Base-by-base conservation (phyloP, 2,888 invertebrate genomes). In the Phytoseiulus persimilis region DNA sequence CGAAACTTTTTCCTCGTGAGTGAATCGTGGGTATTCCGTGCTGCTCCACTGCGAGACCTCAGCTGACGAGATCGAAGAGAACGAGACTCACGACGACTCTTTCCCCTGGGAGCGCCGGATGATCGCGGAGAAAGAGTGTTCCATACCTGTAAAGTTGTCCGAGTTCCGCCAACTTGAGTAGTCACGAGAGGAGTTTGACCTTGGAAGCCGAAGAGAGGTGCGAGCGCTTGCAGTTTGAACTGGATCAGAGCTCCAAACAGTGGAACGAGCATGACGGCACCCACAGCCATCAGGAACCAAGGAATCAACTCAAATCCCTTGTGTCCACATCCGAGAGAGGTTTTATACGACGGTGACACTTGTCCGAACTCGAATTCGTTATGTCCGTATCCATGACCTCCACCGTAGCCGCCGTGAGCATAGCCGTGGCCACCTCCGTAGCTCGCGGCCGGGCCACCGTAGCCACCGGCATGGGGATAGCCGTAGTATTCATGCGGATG, bases 281-380 rank as follows among this genome's bases (percentile, higher is more conserved):
- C 87, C 0, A 87, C 11, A 28, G 87, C 87, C 87, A 87, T 87
- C 5, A 87, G 6, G 33, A 87, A 87, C 87, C 87, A 87, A 9
- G 87, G 87, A 33, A 87, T 87, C 39, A 87, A 45, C 0, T 87
- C 87, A 33, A 87, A 87, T 87, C 87, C 87, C 23, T 87, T 87
- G 45, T 87, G 87, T 9, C 45, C 39, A 87, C 87, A 87, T 39
- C 87, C 87, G 18, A 87, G 87, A 5, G 87, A 87, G 1, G 87
- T 32, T 45, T 87, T 87, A 45, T 87, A 87, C 1, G 87, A 87
- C n/a, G 87, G 87, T 6, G 87, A 32, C 28, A 87, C 87, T 11
- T 87, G 87, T 83, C 83, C 83, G 31, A 87, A 87, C n/a, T 87
- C 87, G 18, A 87, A 87, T 32, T 87, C 87, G 23, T 45, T 87